Percentiles rank a stretch among this genome's conserved stretches.
Conservation (phyloP, 1,140 invertebrate species). For the Lordiphosa collinella region DNA sequence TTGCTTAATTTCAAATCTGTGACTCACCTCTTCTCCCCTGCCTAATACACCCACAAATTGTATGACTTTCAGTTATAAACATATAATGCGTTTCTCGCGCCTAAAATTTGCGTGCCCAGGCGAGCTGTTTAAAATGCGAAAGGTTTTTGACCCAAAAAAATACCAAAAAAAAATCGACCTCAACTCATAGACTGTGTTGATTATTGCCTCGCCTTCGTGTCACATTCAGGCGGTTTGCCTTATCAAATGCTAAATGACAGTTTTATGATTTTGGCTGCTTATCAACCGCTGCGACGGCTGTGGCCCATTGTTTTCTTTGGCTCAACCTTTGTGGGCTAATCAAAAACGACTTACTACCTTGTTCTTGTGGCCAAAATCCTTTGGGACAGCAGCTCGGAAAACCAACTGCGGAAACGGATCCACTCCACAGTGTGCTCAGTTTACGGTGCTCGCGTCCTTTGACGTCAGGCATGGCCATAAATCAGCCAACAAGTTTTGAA, state of each 20-base stretch:
- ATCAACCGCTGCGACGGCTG: conserved; percentile 15
- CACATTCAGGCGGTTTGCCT: conserved; percentile 12
- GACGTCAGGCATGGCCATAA: conserved; percentile 43
- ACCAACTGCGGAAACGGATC: conserved; percentile 35
- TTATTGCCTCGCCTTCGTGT: background rate
- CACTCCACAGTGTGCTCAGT: conserved; percentile 36
- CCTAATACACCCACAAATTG: background rate
- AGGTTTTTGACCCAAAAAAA: conserved; percentile 20
- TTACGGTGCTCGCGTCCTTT: conserved; percentile 43
- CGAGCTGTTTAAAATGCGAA: conserved; percentile 1
- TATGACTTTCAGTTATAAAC: conserved; percentile 2
- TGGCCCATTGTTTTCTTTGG: conserved; percentile 6
- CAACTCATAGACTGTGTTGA: background rate
- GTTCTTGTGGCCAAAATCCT: conserved; percentile 42
- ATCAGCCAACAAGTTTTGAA: conserved; percentile 67
- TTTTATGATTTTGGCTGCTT: conserved; percentile 48
- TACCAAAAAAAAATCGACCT: background rate
- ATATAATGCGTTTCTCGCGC: background rate
- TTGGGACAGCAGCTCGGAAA: conserved; percentile 28
- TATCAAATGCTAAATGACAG: conserved; percentile 43
- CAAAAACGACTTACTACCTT: conserved; percentile 61
- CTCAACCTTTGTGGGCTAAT: conserved; percentile 44
- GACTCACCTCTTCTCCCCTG: background rate
- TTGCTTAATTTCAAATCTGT: background rate
- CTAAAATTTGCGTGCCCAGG: background rate